Percentiles rank a stretch among this genome's conserved stretches.
phyloP scores from a whole-genome alignment of 2,113 vertebrate species.

The rat (Rattus norvegicus) region DNA sequence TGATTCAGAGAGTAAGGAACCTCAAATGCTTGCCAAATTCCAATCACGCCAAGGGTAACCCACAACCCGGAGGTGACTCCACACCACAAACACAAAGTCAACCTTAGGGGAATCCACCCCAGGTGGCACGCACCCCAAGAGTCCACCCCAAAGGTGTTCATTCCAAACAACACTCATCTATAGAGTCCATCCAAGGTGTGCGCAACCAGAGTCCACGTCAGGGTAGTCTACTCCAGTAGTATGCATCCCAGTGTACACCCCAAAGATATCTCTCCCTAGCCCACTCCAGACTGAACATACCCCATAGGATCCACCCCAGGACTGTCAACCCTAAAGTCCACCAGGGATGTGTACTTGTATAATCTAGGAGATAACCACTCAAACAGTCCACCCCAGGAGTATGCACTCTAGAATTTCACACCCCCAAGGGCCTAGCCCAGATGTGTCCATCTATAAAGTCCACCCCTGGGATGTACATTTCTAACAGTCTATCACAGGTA shows the following conservation, averaged over 20 bases:
- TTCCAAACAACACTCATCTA: no score
- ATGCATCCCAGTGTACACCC: not conserved
- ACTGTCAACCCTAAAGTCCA: not conserved
- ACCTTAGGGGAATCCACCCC: not conserved
- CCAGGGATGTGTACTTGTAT: not conserved
- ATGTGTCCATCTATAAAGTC: not conserved
- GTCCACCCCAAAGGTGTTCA: not conserved
- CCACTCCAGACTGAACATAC: not conserved
- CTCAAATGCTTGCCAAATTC: not conserved
- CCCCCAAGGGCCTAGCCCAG: not conserved
- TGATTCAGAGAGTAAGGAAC: not conserved
- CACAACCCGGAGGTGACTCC: not conserved
- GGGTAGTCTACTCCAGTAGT: not conserved
- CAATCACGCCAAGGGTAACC: not conserved
- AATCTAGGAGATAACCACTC: no score
- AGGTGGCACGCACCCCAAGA: not conserved
- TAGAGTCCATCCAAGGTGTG: not conserved
- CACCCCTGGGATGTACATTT: not conserved
- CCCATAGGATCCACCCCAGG: not conserved
- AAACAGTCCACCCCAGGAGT: not conserved
- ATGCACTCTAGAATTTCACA: not conserved
- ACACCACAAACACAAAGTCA: not conserved
- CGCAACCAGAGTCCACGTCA: not conserved
- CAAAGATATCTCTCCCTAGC: not conserved
- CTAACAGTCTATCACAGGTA: not conserved